Percentiles rank a stretch among this genome's conserved stretches.
Evolutionary conservation across 1,140 invertebrate species (phyloP).

Genomic region (Matsumurasca onukii): DNA sequence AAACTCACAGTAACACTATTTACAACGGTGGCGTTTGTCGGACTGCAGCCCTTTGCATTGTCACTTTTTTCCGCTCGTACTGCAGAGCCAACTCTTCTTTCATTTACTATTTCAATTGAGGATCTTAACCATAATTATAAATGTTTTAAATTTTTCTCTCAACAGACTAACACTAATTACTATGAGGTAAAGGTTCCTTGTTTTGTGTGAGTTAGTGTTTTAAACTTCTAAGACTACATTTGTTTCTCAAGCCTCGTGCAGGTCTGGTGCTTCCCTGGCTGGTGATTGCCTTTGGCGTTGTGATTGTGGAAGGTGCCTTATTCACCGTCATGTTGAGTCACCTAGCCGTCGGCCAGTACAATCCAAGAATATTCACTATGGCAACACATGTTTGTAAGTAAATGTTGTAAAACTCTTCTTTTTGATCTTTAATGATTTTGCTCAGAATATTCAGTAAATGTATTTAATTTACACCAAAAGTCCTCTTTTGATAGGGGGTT

Average conservation of each 20-base stretch:
- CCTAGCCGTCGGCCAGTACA: neutral
- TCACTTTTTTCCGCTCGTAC: neutral
- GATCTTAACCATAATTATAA: neutral
- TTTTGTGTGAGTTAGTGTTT: neutral
- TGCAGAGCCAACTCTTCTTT: neutral
- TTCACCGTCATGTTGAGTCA: neutral
- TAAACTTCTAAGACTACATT: neutral
- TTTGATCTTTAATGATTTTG: neutral
- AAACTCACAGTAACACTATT: no score
- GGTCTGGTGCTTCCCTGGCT: slow-evolving; percentile 2
- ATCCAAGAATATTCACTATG: neutral
- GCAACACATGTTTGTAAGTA: slow-evolving; percentile 19
- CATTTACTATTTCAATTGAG: neutral
- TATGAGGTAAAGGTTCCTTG: neutral
- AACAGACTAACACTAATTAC: neutral
- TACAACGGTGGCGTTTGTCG: no score
- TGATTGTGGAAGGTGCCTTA: neutral
- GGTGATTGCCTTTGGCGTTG: neutral
- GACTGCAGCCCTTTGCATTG: no score
- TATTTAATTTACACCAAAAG: neutral
- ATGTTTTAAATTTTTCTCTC: neutral
- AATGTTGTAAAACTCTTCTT: neutral
- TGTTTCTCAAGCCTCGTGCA: neutral
- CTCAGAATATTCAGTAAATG: neutral
- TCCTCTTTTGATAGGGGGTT: neutral